Evolutionary conservation across 2,797 vertebrate genomes (phyloP), one percentile per base, ranked within the genome.

Genomic region (Dipus sagitta): DNA sequence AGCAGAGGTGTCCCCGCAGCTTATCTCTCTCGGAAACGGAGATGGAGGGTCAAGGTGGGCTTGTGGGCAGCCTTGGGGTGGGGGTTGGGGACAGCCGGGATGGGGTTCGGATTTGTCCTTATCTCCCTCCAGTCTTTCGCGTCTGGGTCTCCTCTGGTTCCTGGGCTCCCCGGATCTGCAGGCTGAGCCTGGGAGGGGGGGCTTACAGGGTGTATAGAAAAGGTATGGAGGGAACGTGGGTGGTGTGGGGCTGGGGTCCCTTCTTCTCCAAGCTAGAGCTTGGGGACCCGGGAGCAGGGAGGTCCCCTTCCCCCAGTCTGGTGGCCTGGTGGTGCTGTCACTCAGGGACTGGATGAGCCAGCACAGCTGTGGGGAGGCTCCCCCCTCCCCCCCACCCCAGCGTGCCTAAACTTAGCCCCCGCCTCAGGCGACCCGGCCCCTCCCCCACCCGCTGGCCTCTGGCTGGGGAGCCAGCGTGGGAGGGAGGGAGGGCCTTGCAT

Each of bases 391-490:
- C 54, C 54, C 54, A 58, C 89, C 74, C 32, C 67, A 20, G 91
- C 58, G 42, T 24, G 85, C 96, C 97, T 97, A 97, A 97, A 97
- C 97, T 97, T 97, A 97, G 97, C 28, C 96, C 95, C 96, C 95
- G 88, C 94, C 96, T 96, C 85, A 34, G 96, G 80, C 95, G 95
- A 97, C 96, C 96, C 58, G 54, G 91, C 88, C 90, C 67, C 85
- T 94, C 95, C 91, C 86, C 89, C 94, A 82, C 71, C 26, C 32
- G 0, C 64, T 79, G 88, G 71, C 77, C 23, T 64, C 1, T 0
- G 1, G 88, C 85, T 75, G 2, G 67, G 32, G 90, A 86, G 42
- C 64, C 78, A 15, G 74, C 28, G 38, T 2, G 6, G 23, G 24
- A 32, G 38, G 38, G 24, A 32, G 38, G 38, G 38, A 38, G 42